phyloP scores from a whole-genome alignment of 2,797 vertebrate species.

The Momotus momota region DNA sequence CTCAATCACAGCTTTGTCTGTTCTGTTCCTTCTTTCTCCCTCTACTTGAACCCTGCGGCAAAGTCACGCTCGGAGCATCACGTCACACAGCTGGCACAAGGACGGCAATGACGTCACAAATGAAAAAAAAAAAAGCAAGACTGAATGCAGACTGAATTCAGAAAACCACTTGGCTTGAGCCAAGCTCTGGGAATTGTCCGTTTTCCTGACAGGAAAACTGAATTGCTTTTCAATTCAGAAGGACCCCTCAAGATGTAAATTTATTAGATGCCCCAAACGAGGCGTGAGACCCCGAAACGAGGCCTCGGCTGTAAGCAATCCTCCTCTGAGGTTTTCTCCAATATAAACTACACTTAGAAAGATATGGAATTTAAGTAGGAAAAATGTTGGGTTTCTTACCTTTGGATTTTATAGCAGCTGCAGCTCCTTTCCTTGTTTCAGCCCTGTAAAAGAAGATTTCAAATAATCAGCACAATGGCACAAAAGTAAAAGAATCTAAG shows the following conservation, averaged over 20 bases:
- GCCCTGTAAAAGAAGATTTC: constrained; percentile 61
- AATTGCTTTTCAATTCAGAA: neutral
- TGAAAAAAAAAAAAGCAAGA: neutral
- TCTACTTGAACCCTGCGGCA: neutral
- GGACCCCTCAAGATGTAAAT: neutral
- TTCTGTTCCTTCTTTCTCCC: constrained; percentile 7
- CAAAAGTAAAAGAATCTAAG: neutral
- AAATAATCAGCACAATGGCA: constrained; percentile 58
- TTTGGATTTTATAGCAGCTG: constrained; percentile 84
- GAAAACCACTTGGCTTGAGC: neutral
- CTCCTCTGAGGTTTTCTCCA: neutral
- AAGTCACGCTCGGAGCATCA: neutral
- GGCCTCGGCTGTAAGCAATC: too few species aligned
- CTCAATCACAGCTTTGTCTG: constrained; percentile 52
- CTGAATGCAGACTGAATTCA: neutral
- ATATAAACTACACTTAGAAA: neutral
- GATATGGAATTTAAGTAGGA: accelerated
- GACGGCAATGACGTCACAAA: neutral
- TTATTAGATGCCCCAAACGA: neutral
- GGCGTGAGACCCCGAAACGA: accelerated
- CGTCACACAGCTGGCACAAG: constrained; percentile 40
- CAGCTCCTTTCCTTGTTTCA: constrained; percentile 65
- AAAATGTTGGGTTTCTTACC: constrained; percentile 78
- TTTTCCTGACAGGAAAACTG: neutral
- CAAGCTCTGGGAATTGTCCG: neutral